phyloP scores from a whole-genome alignment of 2,888 invertebrate genomes.

The Ophion ellenae region DNA sequence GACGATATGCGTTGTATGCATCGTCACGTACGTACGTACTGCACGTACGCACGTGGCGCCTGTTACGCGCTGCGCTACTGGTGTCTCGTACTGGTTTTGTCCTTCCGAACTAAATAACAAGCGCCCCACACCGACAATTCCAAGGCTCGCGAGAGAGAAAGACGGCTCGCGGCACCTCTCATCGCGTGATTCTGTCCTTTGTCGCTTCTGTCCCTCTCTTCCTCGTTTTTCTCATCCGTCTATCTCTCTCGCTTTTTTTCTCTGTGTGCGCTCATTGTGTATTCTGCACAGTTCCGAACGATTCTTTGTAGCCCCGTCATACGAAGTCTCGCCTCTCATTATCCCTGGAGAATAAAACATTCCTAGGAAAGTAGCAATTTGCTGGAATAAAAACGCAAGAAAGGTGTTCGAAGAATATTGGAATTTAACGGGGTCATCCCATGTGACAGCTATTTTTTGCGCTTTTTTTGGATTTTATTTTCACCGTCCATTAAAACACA shows the following conservation, averaged over 20 bases:
- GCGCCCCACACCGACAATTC: conserved; percentile 47
- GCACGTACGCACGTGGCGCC: conserved; percentile 28
- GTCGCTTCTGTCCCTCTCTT: conserved; percentile 7
- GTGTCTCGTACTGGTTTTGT: conserved; percentile 8
- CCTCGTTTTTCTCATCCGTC: not conserved
- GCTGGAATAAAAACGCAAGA: not conserved
- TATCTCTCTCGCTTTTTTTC: not conserved
- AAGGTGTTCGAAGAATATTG: too few relatives aligned
- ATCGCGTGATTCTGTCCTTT: not conserved
- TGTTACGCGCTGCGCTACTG: conserved; percentile 19
- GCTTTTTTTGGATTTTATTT: too few relatives aligned
- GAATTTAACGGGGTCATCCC: too few relatives aligned
- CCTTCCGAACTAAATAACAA: conserved; percentile 42
- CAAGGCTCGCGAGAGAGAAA: conserved; percentile 15
- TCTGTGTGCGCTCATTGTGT: not conserved
- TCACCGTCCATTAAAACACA: too few relatives aligned
- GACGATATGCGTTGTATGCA: conserved; percentile 4
- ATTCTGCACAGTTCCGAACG: too few relatives aligned
- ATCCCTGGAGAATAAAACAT: not conserved
- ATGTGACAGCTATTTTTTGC: too few relatives aligned
- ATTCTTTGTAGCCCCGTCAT: too few relatives aligned
- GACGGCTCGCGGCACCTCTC: not conserved
- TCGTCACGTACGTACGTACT: conserved; percentile 8
- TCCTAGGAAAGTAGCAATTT: not conserved
- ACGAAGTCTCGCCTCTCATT: too few relatives aligned